phyloP scores from a whole-genome alignment of 2,888 invertebrate species.

The Eurois occulta region DNA sequence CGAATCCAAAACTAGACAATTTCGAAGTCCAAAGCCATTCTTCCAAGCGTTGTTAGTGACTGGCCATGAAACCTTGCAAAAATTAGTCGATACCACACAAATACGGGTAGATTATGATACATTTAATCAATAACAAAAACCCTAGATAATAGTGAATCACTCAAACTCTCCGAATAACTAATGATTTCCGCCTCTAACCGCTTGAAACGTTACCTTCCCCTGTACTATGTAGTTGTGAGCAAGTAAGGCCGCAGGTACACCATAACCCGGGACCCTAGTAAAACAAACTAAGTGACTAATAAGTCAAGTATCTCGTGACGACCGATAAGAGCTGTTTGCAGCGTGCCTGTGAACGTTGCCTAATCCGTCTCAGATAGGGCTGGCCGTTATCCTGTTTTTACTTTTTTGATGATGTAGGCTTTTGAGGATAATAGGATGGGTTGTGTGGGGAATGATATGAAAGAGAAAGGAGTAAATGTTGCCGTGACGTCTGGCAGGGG shows the following conservation, averaged over 20 bases:
- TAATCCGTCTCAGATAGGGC: slow-evolving; percentile 67
- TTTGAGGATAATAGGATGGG: not conserved
- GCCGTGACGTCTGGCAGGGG: too few relatives aligned
- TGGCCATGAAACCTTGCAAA: not conserved
- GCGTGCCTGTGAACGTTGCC: slow-evolving; percentile 62
- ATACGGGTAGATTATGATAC: not conserved
- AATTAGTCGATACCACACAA: not conserved
- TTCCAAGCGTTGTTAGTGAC: not conserved
- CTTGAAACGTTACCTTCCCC: not conserved
- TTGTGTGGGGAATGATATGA: too few relatives aligned
- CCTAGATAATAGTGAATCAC: not conserved
- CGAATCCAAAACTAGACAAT: too few relatives aligned
- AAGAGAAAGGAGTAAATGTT: too few relatives aligned
- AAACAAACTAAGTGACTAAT: slow-evolving; percentile 66
- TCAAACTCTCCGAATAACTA: not conserved
- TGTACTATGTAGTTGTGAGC: not conserved
- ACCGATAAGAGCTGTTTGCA: slow-evolving; percentile 69
- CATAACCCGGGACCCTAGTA: slow-evolving; percentile 3
- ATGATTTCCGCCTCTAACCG: slow-evolving; percentile 2
- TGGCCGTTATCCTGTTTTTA: slow-evolving; percentile 21
- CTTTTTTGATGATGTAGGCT: not conserved
- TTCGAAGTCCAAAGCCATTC: not conserved
- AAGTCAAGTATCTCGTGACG: slow-evolving; percentile 62
- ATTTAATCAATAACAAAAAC: not conserved
- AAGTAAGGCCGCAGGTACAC: slow-evolving; percentile 22